Evolutionary conservation across 2,888 invertebrate species (phyloP).

Genomic region (Andrena bicolor): DNA sequence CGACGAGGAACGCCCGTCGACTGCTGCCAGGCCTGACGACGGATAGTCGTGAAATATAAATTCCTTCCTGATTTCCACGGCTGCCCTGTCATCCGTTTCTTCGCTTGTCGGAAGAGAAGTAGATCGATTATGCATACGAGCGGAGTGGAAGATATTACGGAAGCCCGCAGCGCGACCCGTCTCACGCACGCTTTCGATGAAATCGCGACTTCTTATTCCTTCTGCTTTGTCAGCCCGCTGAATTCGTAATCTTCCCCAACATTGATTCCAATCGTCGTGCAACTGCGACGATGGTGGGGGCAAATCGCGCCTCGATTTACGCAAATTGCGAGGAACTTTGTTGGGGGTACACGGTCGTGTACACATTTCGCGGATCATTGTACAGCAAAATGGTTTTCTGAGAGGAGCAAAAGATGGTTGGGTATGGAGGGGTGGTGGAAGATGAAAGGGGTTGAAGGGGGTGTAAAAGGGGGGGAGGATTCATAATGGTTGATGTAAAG

Average conservation of each 20-base stretch:
- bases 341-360: not conserved
- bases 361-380: not conserved
- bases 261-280: slow-evolving; percentile 35
- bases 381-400: not conserved
- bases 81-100: slow-evolving; percentile 26
- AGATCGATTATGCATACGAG: slow-evolving; percentile 64
- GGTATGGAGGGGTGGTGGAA: not conserved
- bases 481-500: too few species aligned
- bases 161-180: not conserved
- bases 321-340: not conserved
- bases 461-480: not conserved
- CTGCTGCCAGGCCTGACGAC: not conserved
- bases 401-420: not conserved
- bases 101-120: slow-evolving; percentile 27
- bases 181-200: not conserved
- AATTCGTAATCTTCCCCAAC: slow-evolving; percentile 45
- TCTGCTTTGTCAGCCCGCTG: not conserved
- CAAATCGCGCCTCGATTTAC: not conserved
- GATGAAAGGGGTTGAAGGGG: not conserved
- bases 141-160: slow-evolving; percentile 54
- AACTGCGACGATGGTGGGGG: not conserved
- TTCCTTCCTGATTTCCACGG: slow-evolving; percentile 37
- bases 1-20: not conserved
- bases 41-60: slow-evolving; percentile 51
- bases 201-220: slow-evolving; percentile 26